Percentiles rank a stretch among this genome's conserved stretches.
Conservation (phyloP, 2,888 invertebrate species). For the Lithophane leautieri region DNA sequence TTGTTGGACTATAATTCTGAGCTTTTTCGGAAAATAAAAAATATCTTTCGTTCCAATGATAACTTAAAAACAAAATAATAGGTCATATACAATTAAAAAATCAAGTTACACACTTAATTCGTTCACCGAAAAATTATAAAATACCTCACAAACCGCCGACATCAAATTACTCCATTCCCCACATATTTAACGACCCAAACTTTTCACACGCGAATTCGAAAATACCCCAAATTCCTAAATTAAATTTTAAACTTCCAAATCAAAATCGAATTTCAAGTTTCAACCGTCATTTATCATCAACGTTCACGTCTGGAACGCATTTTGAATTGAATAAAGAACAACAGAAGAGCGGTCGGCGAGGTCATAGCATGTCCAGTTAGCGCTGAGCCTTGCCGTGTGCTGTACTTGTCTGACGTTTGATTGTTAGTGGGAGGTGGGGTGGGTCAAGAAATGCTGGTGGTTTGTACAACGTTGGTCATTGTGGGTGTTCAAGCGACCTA, state of each 20-base stretch:
- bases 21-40: neutral
- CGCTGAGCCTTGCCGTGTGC: slow-evolving; percentile 71
- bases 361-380: slow-evolving; percentile 76
- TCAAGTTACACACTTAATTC: slow-evolving; percentile 11
- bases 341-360: slow-evolving; percentile 80
- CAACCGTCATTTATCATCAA: slow-evolving; percentile 71
- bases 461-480: slow-evolving; percentile 79
- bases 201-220: slow-evolving; percentile 57
- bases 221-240: slow-evolving; percentile 55
- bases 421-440: slow-evolving; percentile 76
- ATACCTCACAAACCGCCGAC: slow-evolving; percentile 26
- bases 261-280: slow-evolving; percentile 67
- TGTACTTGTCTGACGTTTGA: slow-evolving; percentile 68
- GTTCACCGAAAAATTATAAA: slow-evolving; percentile 7
- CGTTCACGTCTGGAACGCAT: slow-evolving; percentile 78
- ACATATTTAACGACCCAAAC: slow-evolving; percentile 55
- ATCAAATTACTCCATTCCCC: slow-evolving; percentile 36
- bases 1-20: neutral
- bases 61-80: neutral
- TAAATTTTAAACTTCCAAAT: slow-evolving; percentile 63
- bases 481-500: slow-evolving; percentile 88
- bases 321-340: slow-evolving; percentile 86
- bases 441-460: slow-evolving; percentile 74
- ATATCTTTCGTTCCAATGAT: neutral
- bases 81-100: neutral